Conservation (phyloP, 2,888 invertebrate species). For the Cylindroiulus punctatus region DNA sequence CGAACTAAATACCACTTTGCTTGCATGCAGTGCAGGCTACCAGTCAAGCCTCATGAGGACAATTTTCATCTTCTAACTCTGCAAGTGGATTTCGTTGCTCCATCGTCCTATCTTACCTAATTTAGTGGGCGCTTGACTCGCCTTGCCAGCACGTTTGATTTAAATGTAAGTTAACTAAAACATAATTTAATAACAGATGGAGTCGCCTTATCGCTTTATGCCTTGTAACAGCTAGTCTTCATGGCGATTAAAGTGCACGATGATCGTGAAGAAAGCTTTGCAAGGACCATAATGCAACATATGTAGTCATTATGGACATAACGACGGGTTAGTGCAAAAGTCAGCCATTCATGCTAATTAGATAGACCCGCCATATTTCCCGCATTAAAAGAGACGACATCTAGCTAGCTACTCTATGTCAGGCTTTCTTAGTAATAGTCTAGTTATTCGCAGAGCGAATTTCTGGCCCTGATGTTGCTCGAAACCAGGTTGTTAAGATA, state of each 20-base stretch:
- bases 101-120: background rate
- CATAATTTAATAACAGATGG: slow-evolving; percentile 19
- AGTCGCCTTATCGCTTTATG: background rate
- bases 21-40: too few relatives aligned
- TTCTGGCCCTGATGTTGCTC: too few relatives aligned
- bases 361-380: slow-evolving; percentile 6
- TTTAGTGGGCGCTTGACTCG: background rate
- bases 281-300: background rate
- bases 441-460: too few relatives aligned
- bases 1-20: background rate
- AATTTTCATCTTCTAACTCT: background rate
- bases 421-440: too few relatives aligned
- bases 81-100: background rate
- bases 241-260: background rate
- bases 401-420: background rate
- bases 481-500: too few relatives aligned
- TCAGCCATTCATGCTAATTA: slow-evolving; percentile 12
- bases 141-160: slow-evolving; percentile 9
- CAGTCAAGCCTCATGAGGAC: background rate
- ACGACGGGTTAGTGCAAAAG: slow-evolving; percentile 32
- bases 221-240: background rate
- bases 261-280: background rate
- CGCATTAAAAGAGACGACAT: background rate
- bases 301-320: background rate
- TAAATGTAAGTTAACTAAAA: slow-evolving; percentile 24